Percentiles rank a stretch among this genome's conserved stretches.
Conservation (phyloP, 2,888 invertebrate genomes). For the Ormyrus rosae region DNA sequence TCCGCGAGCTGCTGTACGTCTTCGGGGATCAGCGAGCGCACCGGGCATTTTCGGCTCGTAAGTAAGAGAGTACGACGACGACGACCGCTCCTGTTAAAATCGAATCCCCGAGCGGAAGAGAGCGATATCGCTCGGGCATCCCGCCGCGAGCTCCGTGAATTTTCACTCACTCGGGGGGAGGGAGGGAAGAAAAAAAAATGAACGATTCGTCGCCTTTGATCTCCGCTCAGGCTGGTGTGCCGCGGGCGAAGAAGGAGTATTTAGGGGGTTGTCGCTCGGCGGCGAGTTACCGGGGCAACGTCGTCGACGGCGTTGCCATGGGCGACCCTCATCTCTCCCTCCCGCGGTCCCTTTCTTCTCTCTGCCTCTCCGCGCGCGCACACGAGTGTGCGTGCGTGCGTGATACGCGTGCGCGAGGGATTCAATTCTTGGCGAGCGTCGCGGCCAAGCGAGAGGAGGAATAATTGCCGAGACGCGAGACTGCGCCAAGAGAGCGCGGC, state of each 20-base stretch:
- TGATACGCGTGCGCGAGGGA: conserved; percentile 12
- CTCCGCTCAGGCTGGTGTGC: background rate
- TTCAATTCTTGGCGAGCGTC: conserved; percentile 42
- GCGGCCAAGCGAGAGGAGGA: too few species aligned
- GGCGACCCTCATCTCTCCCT: conserved; percentile 65
- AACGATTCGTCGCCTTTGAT: conserved; percentile 36
- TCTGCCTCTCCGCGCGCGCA: too few species aligned
- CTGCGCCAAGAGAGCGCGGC: too few species aligned
- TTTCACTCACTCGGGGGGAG: conserved; percentile 39
- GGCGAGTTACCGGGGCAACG: conserved; percentile 70
- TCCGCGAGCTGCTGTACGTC: background rate
- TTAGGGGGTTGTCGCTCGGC: conserved; percentile 64
- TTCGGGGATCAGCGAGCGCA: too few species aligned
- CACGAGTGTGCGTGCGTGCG: too few species aligned
- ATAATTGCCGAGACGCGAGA: too few species aligned
- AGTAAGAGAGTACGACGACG: too few species aligned
- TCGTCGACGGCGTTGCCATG: conserved; percentile 69
- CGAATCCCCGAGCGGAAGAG: conserved; percentile 10
- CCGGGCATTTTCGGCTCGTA: too few species aligned
- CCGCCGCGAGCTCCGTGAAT: background rate
- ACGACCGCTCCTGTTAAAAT: background rate
- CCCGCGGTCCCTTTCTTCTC: conserved; percentile 14
- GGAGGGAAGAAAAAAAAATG: conserved; percentile 14
- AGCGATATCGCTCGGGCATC: background rate
- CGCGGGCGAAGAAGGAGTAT: conserved; percentile 59